These are phyloP conservation scores for Protonemura montana DNA, from an alignment of 2,888 invertebrate species.

Conservation along the genomic window DNA sequence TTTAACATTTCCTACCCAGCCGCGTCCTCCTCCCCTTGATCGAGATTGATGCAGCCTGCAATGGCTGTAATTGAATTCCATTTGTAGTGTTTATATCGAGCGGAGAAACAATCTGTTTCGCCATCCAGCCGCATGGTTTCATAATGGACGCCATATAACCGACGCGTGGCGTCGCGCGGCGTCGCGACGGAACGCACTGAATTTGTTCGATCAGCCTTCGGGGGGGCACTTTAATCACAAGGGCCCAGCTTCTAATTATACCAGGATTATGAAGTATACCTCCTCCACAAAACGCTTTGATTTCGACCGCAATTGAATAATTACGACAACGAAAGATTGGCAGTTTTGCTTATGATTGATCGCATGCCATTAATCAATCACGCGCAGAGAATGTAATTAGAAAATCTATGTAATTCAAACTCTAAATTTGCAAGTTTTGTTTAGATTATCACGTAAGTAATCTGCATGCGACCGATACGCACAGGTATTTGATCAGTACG, in stretches of 20 bases:
- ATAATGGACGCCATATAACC: background rate
- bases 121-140: background rate
- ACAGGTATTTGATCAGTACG: background rate
- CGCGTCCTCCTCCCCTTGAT: background rate
- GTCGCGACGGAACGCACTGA: background rate
- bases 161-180: background rate
- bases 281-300: background rate
- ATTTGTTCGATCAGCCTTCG: background rate
- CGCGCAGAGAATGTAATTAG: background rate
- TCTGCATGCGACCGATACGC: background rate
- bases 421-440: background rate
- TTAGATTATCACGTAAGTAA: slow-evolving; percentile 7
- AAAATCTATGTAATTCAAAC: background rate
- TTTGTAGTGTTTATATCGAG: slow-evolving; percentile 35
- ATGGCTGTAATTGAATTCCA: slow-evolving; percentile 38
- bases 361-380: slow-evolving; percentile 2
- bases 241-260: background rate
- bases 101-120: background rate
- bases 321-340: slow-evolving; percentile 2
- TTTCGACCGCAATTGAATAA: background rate
- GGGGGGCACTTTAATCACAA: background rate
- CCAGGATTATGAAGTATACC: background rate
- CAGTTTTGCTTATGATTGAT: background rate
- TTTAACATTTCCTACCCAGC: slow-evolving; percentile 20
- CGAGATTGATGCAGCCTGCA: slow-evolving; percentile 36